Base-by-base conservation (phyloP, 2,113 vertebrate genomes). In the Chloropsis hardwickii region DNA sequence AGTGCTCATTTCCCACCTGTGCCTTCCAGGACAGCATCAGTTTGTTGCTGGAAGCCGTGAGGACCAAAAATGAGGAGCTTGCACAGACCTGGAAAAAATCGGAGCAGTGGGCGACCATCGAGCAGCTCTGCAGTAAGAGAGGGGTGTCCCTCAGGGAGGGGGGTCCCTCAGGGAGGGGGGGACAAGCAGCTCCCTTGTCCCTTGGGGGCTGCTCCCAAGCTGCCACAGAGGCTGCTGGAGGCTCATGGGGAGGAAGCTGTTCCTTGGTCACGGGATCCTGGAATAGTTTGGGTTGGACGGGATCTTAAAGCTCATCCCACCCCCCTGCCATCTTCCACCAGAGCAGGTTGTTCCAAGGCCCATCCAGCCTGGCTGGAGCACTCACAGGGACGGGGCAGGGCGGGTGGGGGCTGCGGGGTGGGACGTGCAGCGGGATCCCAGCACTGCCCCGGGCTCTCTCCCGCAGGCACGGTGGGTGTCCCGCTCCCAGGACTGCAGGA, bases 61-160 rank as follows among this genome's bases (percentile, higher is more conserved):
- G 98, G 97, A 99, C 99, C 44, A 98, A 99, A 37, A 98, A 99
- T 10, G 99, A 99, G 96, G 99, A 99, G 77, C 98, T 99, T 7
- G 99, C 99, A 2, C 99, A 99, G 97, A 99, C 99, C 19, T 99
- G 99, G 99, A 99, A 99, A 96, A 99, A 99, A 92, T 99, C 99
- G 0, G 99, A 99, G 97, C 99, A 99, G 96, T 99, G 99, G 99
- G 99, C 99, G 25, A 99, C 99, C 92, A 99, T 99, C 5, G 99
- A 99, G 97, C 99, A 99, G 96, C 98, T 99, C 64, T 99, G 99
- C 97, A 99, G 99, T 99, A 95, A 99, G 99, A 31, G 19, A 12
- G 22, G 17, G 19, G 33, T 25, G 25, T 35, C 20, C 29, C 54
- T 45, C 37, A 37, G 22, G 29, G 66, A 35, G 17, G 10, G 25